Percentiles rank a stretch among this genome's conserved stretches.
These are phyloP conservation scores for Phodopus roborovskii DNA, from an alignment of 2,113 vertebrate species.

Conservation along the genomic window DNA sequence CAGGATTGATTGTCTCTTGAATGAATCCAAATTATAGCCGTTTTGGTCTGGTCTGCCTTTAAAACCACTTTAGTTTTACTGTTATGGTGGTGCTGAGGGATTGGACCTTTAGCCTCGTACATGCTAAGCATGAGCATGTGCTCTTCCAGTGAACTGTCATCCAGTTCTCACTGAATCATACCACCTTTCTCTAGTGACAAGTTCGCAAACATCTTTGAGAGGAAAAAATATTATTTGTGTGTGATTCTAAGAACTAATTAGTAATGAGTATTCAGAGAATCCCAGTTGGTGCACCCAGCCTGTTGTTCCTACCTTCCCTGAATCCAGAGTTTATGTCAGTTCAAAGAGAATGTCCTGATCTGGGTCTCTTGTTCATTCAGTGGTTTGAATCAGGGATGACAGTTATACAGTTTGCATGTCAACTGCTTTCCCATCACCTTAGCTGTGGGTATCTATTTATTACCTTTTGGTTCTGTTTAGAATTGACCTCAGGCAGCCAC, in stretches of 20 bases:
- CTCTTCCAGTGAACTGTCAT: neutral
- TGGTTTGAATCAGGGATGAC: neutral
- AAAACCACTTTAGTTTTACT: neutral
- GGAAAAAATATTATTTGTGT: neutral
- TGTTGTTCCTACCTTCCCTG: neutral
- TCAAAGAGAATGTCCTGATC: constrained; percentile 27
- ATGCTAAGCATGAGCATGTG: neutral
- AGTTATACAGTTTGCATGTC: constrained; percentile 44
- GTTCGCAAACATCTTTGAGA: constrained; percentile 37
- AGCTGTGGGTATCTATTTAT: constrained; percentile 16
- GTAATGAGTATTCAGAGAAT: constrained; percentile 42
- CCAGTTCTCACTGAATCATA: neutral
- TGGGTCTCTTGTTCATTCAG: neutral
- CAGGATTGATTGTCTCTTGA: constrained; percentile 43
- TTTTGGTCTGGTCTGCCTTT: neutral
- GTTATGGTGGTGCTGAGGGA: neutral
- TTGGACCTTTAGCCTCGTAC: neutral
- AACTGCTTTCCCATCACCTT: neutral
- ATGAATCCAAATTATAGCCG: constrained; percentile 6
- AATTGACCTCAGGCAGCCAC: neutral
- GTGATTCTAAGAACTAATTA: neutral
- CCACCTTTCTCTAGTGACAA: neutral
- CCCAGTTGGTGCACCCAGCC: neutral
- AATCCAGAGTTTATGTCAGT: constrained; percentile 38
- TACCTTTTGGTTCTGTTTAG: constrained; percentile 59